phyloP scores from a whole-genome alignment of 2,113 vertebrate genomes.

The Semnopithecus entellus region DNA sequence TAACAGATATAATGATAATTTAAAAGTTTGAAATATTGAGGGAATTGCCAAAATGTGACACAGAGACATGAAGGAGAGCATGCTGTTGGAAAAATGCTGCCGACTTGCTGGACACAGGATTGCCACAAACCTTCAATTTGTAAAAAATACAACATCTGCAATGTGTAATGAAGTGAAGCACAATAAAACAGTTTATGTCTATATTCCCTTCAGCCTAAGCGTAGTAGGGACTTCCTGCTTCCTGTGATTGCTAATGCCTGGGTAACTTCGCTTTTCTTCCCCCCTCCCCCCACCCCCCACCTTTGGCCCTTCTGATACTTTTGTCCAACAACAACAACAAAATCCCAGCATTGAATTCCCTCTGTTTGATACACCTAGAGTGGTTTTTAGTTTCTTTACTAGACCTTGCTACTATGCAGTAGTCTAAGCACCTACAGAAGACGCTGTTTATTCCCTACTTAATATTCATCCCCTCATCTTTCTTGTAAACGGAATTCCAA shows the following conservation, averaged over 20 bases:
- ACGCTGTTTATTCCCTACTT: background rate
- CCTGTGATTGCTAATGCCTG: background rate
- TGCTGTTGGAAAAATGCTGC: background rate
- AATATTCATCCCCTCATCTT: background rate
- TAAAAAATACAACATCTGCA: background rate
- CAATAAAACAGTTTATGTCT: background rate
- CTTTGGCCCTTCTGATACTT: background rate
- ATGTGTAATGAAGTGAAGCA: background rate
- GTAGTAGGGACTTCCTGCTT: background rate
- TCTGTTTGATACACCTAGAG: background rate
- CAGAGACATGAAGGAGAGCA: background rate
- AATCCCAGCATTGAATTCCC: background rate
- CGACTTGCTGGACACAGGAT: background rate
- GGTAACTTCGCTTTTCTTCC: background rate
- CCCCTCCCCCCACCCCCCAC: background rate
- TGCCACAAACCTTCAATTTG: background rate
- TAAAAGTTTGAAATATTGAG: background rate
- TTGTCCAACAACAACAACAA: background rate
- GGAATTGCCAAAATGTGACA: background rate
- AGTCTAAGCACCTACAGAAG: background rate
- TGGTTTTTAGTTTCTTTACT: constrained; percentile 8
- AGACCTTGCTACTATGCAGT: background rate
- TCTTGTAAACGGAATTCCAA: background rate
- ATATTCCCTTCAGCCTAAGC: background rate
- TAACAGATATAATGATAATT: background rate